A percentile compares a stretch with the other conserved stretches of the same genome.
phyloP scores from a whole-genome alignment of 2,113 vertebrate genomes.

The Butorides virescens region DNA sequence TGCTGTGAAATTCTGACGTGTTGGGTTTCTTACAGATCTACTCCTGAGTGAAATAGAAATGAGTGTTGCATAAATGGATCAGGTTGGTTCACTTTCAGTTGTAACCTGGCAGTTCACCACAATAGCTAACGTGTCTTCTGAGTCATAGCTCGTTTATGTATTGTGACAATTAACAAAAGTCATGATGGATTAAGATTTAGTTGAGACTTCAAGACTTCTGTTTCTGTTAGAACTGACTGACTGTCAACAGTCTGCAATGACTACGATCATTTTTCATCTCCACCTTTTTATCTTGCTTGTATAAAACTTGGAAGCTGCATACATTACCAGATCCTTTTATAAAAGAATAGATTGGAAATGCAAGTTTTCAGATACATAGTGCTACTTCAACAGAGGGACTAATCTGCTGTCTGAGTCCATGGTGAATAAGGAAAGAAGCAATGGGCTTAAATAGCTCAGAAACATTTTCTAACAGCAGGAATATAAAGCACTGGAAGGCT shows the following conservation, averaged over 20 bases:
- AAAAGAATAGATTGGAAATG: not conserved
- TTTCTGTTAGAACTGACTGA: not conserved
- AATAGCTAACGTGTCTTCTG: not conserved
- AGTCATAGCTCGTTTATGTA: not conserved
- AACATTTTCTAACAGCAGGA: not conserved
- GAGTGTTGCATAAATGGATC: not conserved
- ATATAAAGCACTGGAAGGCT: not conserved
- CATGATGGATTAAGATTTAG: not conserved
- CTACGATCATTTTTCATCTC: not conserved
- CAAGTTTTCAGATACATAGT: not conserved
- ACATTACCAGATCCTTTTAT: not conserved
- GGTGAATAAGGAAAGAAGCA: not conserved
- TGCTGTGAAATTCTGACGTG: not conserved
- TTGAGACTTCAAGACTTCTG: not conserved
- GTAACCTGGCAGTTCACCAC: not conserved
- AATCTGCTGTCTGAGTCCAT: not conserved
- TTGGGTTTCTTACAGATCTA: not conserved
- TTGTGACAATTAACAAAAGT: not conserved
- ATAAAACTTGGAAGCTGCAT: not conserved
- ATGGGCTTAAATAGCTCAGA: not conserved
- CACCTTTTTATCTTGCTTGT: not conserved
- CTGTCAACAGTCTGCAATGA: not conserved
- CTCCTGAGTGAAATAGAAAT: not conserved
- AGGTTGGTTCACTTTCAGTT: not conserved
- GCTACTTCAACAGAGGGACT: not conserved